Base-by-base conservation (phyloP, 2,888 invertebrate species). In the Ophonus ardosiacus region DNA sequence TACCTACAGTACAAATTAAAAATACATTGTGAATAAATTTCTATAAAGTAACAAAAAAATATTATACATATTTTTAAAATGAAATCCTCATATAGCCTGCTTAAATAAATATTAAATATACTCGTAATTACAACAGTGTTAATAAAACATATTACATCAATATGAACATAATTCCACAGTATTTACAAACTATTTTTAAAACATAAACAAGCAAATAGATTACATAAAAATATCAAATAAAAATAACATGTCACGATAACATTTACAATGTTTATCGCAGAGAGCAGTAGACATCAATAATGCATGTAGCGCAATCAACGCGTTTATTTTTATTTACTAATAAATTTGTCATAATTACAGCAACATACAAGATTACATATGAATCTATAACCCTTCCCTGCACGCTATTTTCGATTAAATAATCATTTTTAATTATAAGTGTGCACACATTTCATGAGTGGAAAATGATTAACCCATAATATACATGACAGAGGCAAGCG, bases 271-370 rank as follows among this genome's bases (percentile, higher is more conserved):
- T 4, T 8, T 51, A 31, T 31, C 31, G 31, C 5, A 31, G 1
- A 24, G 5, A 13, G 43, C 1, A 51, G 43, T 51, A 51, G 43
- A 1, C 43, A 51, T 43, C 18, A 74, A 71, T 71, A 31, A 15
- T 17, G 68, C 68, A 38, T 38, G 68, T 8, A n/a, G 15, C 40
- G 38, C 8, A 17, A 7, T 74, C 40, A 74, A 74, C 71, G 43
- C 18, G 13, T 74, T 17, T 74, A 43, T 74, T 74, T 74, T 43
- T 40, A 71, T 71, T 10, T 15, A n/a, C 43, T 21, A 18, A 7
- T 74, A 74, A 74, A 43, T 74, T 74, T 74, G 17, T 74, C 18
- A 74, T 74, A 74, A 74, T 74, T 74, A 74, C 71, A 4, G 15
- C 68, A 65, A 40, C 68, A 71, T 40, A 18, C 38, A 74, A 74